Conservation (phyloP, 1,140 invertebrate genomes). For the Thaumatotibia leucotreta region DNA sequence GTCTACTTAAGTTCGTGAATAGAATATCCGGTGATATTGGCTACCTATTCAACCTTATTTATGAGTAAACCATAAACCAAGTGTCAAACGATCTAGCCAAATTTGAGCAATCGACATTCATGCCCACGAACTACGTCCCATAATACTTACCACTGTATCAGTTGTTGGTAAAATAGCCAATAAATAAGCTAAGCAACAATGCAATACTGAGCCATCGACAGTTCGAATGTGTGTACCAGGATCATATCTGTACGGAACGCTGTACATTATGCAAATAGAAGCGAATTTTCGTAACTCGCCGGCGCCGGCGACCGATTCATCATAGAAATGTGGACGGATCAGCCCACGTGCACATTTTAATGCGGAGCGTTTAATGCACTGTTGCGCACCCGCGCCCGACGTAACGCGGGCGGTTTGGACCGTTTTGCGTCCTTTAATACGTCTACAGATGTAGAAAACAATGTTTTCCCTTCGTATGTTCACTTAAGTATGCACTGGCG, state of each 20-base stretch:
- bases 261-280: conserved; percentile 49
- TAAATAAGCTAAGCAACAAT: conserved; percentile 58
- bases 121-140: conserved; percentile 16
- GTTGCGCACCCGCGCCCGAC: conserved; percentile 30
- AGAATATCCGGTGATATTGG: too few relatives aligned
- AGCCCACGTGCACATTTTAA: conserved; percentile 57
- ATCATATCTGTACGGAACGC: conserved; percentile 45
- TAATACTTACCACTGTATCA: conserved; percentile 23
- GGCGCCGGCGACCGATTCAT: conserved; percentile 59
- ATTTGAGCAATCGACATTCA: conserved; percentile 6
- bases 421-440: background rate
- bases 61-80: background rate
- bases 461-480: too few relatives aligned
- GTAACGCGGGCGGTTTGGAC: conserved; percentile 48
- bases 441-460: too few relatives aligned
- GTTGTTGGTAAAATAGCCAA: conserved; percentile 31
- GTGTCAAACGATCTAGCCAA: background rate
- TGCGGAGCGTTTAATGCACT: conserved; percentile 55
- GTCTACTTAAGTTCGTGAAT: too few relatives aligned
- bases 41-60: background rate
- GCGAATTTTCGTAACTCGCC: conserved; percentile 64
- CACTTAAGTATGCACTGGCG: too few relatives aligned
- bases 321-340: conserved; percentile 70
- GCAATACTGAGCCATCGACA: conserved; percentile 46
- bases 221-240: conserved; percentile 43